Evolutionary conservation across 1,140 invertebrate species (phyloP).

Genomic region (Metopolophium dirhodum): DNA sequence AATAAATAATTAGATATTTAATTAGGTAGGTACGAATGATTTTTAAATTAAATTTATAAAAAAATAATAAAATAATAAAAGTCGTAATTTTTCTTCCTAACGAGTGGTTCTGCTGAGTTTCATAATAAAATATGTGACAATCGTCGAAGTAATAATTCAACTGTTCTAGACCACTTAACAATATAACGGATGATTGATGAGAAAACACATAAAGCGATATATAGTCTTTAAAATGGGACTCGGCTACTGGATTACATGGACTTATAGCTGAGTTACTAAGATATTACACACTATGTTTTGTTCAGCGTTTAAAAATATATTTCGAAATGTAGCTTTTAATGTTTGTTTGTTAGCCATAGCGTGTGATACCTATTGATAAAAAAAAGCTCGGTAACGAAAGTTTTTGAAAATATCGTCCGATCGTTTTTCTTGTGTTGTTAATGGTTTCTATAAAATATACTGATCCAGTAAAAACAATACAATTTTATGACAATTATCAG

Average conservation of each 20-base stretch:
- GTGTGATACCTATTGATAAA: not conserved
- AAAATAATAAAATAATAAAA: not conserved
- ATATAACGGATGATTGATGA: not conserved
- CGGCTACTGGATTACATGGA: not conserved
- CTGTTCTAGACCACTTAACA: not conserved
- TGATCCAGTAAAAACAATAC: no score
- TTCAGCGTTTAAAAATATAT: not conserved
- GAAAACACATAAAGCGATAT: not conserved
- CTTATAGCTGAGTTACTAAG: not conserved
- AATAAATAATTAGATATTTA: not conserved
- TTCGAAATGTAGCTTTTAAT: not conserved
- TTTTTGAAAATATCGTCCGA: not conserved
- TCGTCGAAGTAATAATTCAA: not conserved
- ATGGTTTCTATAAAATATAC: not conserved
- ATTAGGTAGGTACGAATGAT: not conserved
- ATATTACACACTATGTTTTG: not conserved
- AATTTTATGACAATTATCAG: no score
- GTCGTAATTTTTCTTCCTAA: not conserved
- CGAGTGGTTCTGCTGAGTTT: not conserved
- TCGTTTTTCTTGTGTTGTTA: not conserved
- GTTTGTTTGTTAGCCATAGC: not conserved
- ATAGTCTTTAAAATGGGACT: not conserved
- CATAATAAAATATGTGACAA: not conserved
- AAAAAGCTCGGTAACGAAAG: not conserved
- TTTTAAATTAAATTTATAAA: not conserved